Evolutionary conservation across 37 sponge, comb jelly and placozoan species (phyloP).

Genomic region (Oopsacas minuta): DNA sequence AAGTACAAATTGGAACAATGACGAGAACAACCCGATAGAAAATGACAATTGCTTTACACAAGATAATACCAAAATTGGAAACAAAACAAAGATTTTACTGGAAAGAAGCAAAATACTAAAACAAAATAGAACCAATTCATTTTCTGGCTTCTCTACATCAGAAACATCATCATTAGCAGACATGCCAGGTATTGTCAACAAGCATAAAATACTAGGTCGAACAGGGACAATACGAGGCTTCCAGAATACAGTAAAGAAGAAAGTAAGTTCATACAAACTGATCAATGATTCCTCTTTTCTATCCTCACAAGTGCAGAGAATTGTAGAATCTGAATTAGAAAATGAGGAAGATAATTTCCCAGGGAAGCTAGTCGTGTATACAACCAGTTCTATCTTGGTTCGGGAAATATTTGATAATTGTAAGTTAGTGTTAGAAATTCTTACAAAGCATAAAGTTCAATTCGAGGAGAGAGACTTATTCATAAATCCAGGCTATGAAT

Average conservation of each 20-base stretch:
- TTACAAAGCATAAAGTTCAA: constrained; percentile 22
- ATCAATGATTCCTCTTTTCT: background rate
- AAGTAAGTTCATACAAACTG: background rate
- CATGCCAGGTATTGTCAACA: background rate
- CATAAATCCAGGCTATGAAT: constrained; percentile 46
- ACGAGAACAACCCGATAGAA: background rate
- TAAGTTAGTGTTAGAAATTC: constrained; percentile 23
- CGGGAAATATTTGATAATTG: constrained; percentile 36
- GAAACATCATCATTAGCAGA: background rate
- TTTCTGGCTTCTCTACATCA: background rate
- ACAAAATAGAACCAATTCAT: background rate
- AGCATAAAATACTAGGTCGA: background rate
- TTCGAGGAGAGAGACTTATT: constrained; percentile 42
- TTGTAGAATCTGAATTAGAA: constrained; percentile 28
- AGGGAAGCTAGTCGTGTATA: constrained; percentile 58
- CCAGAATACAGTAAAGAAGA: constrained; percentile 15
- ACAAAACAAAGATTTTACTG: background rate
- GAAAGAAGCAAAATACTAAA: background rate
- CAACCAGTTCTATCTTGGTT: constrained; percentile 33
- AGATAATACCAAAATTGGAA: background rate
- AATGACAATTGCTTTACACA: background rate
- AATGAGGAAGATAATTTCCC: constrained; percentile 19
- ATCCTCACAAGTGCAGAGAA: background rate
- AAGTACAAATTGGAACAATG: background rate
- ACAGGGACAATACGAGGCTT: background rate